phyloP scores from a whole-genome alignment of 1,140 invertebrate species.

The Phymastichus coffea region DNA sequence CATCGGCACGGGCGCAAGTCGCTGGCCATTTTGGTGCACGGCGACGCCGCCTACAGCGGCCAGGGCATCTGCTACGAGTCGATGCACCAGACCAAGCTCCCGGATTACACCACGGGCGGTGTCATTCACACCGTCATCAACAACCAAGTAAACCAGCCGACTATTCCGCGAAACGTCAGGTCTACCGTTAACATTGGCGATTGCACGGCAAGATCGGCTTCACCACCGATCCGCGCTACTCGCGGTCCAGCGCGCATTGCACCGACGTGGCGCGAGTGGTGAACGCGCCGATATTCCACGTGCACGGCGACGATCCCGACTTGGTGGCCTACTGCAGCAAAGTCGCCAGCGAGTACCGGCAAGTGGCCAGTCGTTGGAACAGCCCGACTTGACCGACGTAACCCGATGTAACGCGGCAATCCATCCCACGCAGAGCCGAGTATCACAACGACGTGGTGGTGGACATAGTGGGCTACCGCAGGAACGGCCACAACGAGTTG shows the following conservation, averaged over 20 bases:
- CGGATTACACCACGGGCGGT: conserved; percentile 84
- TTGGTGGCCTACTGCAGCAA: conserved; percentile 82
- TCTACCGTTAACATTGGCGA: too few species aligned
- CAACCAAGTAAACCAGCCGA: conserved; percentile 74
- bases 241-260: conserved; percentile 66
- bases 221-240: conserved; percentile 85
- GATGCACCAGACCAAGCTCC: conserved; percentile 81
- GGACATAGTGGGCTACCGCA: conserved; percentile 84
- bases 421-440: conserved; percentile 56
- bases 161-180: too few species aligned
- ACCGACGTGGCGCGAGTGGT: conserved; percentile 83
- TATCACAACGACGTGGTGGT: conserved; percentile 90
- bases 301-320: conserved; percentile 91
- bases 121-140: conserved; percentile 89
- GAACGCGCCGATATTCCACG: conserved; percentile 90
- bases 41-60: conserved; percentile 86
- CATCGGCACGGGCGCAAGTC: conserved; percentile 58
- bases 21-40: conserved; percentile 79
- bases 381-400: too few species aligned
- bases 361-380: too few species aligned
- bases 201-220: conserved; percentile 81
- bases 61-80: conserved; percentile 91
- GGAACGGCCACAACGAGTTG: conserved; percentile 90
- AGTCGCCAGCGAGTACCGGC: conserved; percentile 78
- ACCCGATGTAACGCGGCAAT: background rate